A percentile compares a stretch with the other conserved stretches of the same genome.
Conservation (phyloP, 1,140 invertebrate genomes). For the Drosophila sturtevanti region DNA sequence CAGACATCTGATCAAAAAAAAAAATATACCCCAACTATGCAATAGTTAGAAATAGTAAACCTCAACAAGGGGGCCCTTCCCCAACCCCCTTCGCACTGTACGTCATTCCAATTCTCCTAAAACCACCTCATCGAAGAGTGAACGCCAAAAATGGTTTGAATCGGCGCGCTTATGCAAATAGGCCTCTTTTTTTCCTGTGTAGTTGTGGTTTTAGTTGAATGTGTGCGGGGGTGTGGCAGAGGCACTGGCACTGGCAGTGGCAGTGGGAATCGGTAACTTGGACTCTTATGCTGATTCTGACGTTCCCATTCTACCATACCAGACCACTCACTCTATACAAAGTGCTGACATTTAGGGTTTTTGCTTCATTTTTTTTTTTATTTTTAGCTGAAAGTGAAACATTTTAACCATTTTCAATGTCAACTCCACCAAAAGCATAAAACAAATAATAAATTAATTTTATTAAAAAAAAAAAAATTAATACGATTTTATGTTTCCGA, state of each 20-base stretch:
- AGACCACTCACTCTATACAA: neutral
- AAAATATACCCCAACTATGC: no score
- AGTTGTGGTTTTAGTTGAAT: neutral
- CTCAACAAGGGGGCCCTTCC: no score
- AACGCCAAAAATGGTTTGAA: conserved; percentile 13
- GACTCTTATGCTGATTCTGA: neutral
- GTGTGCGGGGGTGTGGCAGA: neutral
- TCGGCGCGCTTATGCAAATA: conserved; percentile 18
- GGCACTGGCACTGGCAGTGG: no score
- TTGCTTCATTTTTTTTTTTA: conserved; percentile 20
- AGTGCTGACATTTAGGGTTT: neutral
- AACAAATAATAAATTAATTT: conserved; percentile 3
- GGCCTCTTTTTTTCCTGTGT: neutral
- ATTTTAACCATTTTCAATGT: conserved; percentile 37
- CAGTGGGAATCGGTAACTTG: neutral
- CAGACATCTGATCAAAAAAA: no score
- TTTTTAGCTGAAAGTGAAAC: conserved; percentile 42
- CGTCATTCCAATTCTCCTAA: neutral
- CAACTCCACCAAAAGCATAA: conserved; percentile 7
- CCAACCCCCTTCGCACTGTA: neutral
- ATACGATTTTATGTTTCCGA: neutral
- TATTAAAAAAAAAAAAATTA: conserved; percentile 43
- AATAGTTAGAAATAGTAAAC: neutral
- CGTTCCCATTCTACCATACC: neutral
- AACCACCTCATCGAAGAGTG: neutral